A percentile compares a stretch with the other conserved stretches of the same genome.
Conservation (phyloP, 2,888 invertebrate species). For the Cryptus armator region DNA sequence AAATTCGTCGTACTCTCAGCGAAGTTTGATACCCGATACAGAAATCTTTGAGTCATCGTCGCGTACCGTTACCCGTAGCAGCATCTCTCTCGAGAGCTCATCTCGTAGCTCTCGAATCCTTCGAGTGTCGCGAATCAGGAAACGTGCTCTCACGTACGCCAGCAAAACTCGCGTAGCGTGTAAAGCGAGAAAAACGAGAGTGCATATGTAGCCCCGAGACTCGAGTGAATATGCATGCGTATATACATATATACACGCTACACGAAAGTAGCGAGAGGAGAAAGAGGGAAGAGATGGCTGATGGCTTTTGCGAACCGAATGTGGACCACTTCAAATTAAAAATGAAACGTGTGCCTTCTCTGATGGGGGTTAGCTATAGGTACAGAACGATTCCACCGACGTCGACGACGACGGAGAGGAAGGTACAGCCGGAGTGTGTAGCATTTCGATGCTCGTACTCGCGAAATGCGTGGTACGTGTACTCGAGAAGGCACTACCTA, state of each 20-base stretch:
- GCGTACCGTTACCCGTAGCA: conserved; percentile 16
- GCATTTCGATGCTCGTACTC: conserved; percentile 55
- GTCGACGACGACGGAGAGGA: conserved; percentile 15
- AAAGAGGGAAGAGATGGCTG: conserved; percentile 54
- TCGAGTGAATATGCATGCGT: conserved; percentile 16
- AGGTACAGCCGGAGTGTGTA: conserved; percentile 17
- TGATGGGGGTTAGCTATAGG: neutral
- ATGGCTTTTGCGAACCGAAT: conserved; percentile 67
- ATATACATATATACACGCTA: conserved; percentile 15
- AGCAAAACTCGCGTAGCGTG: neutral
- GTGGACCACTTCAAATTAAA: conserved; percentile 73
- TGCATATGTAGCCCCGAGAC: conserved; percentile 13
- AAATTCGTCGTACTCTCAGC: neutral
- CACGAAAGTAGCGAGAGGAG: conserved; percentile 38
- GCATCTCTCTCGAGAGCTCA: neutral
- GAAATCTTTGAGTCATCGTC: neutral
- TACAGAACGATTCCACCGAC: conserved; percentile 17
- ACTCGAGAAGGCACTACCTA: conserved; percentile 65
- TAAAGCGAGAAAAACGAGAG: conserved; percentile 62
- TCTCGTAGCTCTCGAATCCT: conserved; percentile 26
- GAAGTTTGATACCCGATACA: neutral
- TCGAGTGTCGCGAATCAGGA: conserved; percentile 70
- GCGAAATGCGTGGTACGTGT: conserved; percentile 53
- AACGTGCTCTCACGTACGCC: conserved; percentile 49
- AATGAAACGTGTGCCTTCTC: conserved; percentile 65